Evolutionary conservation across 2,113 vertebrate species (phyloP), one percentile per base, ranked within the genome.

Genomic region (Coryphaenoides rupestris): DNA sequence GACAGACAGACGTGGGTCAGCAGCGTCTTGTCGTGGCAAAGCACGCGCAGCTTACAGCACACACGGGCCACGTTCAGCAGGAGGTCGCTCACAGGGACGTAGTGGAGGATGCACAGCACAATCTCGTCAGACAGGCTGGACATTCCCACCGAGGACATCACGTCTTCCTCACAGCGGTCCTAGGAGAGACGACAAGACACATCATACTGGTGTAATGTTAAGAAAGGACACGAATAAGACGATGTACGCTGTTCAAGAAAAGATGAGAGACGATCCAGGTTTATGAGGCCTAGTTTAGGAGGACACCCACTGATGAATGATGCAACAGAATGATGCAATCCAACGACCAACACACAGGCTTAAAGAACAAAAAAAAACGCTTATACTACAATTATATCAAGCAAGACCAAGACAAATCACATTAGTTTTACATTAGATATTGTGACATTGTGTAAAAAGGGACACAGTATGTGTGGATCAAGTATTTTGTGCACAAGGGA

Each of bases 71-170:
- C 95, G 0, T 89, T 97, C 61, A 92, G 77, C 56, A 98, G 83
- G 64, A 98, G 86, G 88, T 98, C 95, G 4, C 89, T 93, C 76
- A 93, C 92, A 17, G 96, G 93, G 23, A 97, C 82, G 0, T 93
- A 92, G 58, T 90, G 91, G 70, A 99, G 91, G 74, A 98, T 96
- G 75, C 95, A 93, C 72, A 99, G 78, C 54, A 99, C 89, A 76
- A 99, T 96, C 86, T 99, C 96, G 21, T 99, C 96, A 0, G 95
- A 97, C 72, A 99, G 93, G 63, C 93, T 94, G 1, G 93, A 93
- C 74, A 98, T 88, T 62, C 92, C 92, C 74, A 94, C 78, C 0
- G 80, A 82, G 1, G 60, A 84, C 22, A 76, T 69, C 0, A 68
- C 84, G 17, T 91, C 90, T 50, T 85, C 75, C 1, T 69, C 89